Evolutionary conservation across 1,140 invertebrate genomes (phyloP).

Genomic region (Dolichoris vasculosae): DNA sequence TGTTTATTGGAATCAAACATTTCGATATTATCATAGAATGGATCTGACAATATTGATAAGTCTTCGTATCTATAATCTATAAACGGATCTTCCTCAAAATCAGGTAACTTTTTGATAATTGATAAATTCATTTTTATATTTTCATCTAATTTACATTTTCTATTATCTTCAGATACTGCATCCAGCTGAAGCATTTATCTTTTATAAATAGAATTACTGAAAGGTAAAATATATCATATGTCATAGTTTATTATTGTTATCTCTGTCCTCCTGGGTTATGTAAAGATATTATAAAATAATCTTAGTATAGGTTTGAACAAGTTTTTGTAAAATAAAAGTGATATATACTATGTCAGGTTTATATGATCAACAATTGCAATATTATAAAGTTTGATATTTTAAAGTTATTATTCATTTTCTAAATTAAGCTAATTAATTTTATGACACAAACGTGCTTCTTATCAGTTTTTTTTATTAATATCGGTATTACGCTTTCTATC

Average conservation of each 20-base stretch:
- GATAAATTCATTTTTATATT: conserved; percentile 1
- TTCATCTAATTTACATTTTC: neutral
- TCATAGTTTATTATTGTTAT: neutral
- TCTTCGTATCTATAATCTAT: conserved; percentile 23
- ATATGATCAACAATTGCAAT: too few species aligned
- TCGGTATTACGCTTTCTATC: too few species aligned
- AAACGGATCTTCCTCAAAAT: conserved; percentile 33
- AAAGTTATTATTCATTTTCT: too few species aligned
- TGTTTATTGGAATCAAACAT: neutral
- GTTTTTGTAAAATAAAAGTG: too few species aligned
- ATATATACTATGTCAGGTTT: too few species aligned
- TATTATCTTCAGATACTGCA: neutral
- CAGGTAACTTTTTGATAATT: neutral
- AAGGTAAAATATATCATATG: conserved; percentile 50
- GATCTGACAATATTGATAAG: conserved; percentile 25
- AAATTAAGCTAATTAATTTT: too few species aligned
- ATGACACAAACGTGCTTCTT: too few species aligned
- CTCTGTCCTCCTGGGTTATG: neutral
- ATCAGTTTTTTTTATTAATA: too few species aligned
- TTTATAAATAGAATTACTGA: conserved; percentile 44
- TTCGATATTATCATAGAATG: neutral
- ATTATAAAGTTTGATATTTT: too few species aligned
- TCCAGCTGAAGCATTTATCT: conserved; percentile 27
- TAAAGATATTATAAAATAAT: neutral
- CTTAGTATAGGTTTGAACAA: too few species aligned